A percentile compares a stretch with the other conserved stretches of the same genome.
phyloP scores from a whole-genome alignment of 2,888 invertebrate species.

The Hemaris fuciformis region DNA sequence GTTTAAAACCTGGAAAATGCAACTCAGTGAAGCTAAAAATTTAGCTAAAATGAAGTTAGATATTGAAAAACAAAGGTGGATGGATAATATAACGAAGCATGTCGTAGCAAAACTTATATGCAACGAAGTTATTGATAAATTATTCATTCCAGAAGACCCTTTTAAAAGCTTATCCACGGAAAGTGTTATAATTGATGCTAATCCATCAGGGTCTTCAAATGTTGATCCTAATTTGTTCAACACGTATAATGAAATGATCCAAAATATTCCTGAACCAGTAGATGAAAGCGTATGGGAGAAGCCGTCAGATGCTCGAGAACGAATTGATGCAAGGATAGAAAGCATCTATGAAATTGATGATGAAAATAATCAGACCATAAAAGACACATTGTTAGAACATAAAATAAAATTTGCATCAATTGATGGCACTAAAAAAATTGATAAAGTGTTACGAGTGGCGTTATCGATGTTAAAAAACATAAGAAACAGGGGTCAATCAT shows the following conservation, averaged over 20 bases:
- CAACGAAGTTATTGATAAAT: constrained; percentile 52
- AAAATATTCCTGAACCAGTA: constrained; percentile 73
- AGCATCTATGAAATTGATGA: constrained; percentile 65
- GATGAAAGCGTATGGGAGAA: constrained; percentile 74
- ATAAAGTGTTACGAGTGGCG: constrained; percentile 48
- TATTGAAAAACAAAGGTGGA: constrained; percentile 49
- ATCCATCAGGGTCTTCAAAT: constrained; percentile 55
- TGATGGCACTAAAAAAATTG: constrained; percentile 56
- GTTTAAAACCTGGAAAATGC: constrained; percentile 62
- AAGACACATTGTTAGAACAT: constrained; percentile 57
- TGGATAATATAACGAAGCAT: constrained; percentile 48
- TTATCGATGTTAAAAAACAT: constrained; percentile 50
- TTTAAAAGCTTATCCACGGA: constrained; percentile 36
- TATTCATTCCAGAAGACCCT: constrained; percentile 30
- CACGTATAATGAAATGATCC: constrained; percentile 57
- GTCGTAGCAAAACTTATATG: constrained; percentile 52
- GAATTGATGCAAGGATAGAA: constrained; percentile 69
- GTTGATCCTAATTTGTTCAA: constrained; percentile 60
- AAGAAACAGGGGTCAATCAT: constrained; percentile 70
- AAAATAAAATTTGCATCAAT: constrained; percentile 70
- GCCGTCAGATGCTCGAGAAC: constrained; percentile 66
- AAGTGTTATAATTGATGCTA: constrained; percentile 72
- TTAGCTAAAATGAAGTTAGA: constrained; percentile 43
- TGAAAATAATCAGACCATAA: constrained; percentile 63
- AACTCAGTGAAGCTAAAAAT: constrained; percentile 58